Evolutionary conservation across 2,797 vertebrate species (phyloP).

Genomic region (Cheracebus regulus): DNA sequence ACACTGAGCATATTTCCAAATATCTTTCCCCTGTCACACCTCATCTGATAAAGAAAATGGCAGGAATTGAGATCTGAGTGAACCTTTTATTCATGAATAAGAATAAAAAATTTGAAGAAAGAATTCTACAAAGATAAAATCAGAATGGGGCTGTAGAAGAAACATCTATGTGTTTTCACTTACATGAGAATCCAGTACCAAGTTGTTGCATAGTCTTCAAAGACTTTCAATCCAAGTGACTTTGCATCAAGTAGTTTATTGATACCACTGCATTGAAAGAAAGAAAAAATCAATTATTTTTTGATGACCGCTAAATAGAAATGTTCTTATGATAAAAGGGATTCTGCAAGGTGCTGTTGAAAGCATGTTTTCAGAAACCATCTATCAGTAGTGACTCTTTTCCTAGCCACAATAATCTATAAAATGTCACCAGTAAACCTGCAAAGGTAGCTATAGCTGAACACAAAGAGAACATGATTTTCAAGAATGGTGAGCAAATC

Average conservation of each 20-base stretch:
- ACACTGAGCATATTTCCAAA: neutral
- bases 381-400: slow-evolving; percentile 16
- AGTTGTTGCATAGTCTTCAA: slow-evolving; percentile 96
- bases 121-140: neutral
- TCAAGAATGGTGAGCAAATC: neutral
- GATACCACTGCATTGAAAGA: slow-evolving; percentile 87
- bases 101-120: neutral
- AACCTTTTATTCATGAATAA: neutral
- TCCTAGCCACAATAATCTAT: neutral
- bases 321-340: slow-evolving; percentile 8
- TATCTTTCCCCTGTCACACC: neutral
- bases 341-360: neutral
- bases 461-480: neutral
- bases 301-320: slow-evolving; percentile 53
- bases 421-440: neutral
- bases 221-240: slow-evolving; percentile 92
- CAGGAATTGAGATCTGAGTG: neutral
- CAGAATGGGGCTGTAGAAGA: neutral
- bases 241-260: slow-evolving; percentile 91
- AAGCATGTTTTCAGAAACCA: neutral
- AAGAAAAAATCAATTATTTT: slow-evolving; percentile 65
- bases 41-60: neutral
- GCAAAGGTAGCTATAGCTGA: neutral
- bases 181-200: slow-evolving; percentile 99
- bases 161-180: slow-evolving; percentile 74